Evolutionary conservation across 2,797 vertebrate species (phyloP), one percentile per base, ranked within the genome.

Genomic region (Artibeus lituratus): DNA sequence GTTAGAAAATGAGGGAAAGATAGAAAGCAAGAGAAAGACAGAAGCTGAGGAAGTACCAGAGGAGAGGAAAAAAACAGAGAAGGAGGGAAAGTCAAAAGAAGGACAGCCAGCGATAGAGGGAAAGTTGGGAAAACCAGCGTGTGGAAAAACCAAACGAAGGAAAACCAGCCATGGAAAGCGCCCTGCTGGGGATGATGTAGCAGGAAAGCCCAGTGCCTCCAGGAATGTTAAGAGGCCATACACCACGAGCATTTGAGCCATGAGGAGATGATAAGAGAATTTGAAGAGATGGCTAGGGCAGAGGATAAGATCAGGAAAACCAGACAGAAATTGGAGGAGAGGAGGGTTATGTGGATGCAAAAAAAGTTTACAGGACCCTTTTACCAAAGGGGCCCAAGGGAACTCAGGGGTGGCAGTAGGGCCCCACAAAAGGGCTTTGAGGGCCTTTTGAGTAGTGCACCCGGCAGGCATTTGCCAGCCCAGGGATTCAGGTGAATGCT

Each of bases 241-340:
- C 94, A 96, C 3, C 80, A 93, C 42, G 96, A 90, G 92, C 95
- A 94, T 77, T 78, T 95, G 37, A 96, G 96, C 92, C 91, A 81
- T 93, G 96, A 96, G 59, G 94, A 96, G 84, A 87, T 96, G 59
- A n/a, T 65, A 72, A 89, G 93, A 87, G 90, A 97, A 81, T 96
- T 89, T 83, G 91, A 97, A 3, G 84, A 87, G 55, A 92, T 94
- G 91, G 88, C 88, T 21, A 90, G 37, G 81, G 91, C 96, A 19
- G 76, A 96, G 76, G 96, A 96, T 78, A 72, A 96, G 42, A 78
- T 53, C 62, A 94, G 84, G 84, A 96, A 96, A 91, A 83, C 67
- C 86, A 96, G 51, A 70, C 85, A 96, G 55, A 96, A 96, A 74
- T 65, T 87, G 51, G 91, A 62, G 59, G 29, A 26, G 59, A 32